These are phyloP conservation scores for Fratercula arctica DNA, from an alignment of 2,797 vertebrate genomes.

Conservation along the genomic window DNA sequence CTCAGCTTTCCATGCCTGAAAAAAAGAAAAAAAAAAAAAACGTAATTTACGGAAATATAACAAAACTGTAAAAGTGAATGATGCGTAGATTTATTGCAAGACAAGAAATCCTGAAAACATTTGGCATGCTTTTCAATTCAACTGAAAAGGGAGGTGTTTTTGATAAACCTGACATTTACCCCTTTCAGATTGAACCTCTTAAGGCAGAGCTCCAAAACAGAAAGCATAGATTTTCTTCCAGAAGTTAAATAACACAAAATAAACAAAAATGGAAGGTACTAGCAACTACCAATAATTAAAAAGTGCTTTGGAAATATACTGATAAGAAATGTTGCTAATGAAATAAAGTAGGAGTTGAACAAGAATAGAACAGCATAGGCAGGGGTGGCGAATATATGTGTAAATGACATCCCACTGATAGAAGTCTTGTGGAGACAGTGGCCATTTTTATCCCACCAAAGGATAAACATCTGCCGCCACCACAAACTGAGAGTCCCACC, in stretches of 20 bases:
- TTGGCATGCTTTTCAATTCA: neutral
- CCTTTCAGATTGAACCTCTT: neutral
- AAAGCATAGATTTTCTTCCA: neutral
- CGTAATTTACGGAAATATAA: neutral
- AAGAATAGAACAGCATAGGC: neutral
- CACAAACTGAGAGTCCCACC: neutral
- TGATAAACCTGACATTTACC: slow-evolving; percentile 5
- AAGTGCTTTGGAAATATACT: neutral
- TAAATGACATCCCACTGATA: neutral
- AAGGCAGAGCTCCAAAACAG: neutral
- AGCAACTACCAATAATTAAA: neutral
- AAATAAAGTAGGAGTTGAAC: neutral
- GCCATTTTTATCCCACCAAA: neutral
- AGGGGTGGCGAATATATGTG: neutral
- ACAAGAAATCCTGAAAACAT: neutral
- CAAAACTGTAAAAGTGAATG: neutral
- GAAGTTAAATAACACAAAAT: neutral
- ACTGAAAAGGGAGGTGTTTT: neutral
- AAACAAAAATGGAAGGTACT: neutral
- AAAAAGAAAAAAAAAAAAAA: neutral
- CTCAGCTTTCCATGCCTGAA: neutral
- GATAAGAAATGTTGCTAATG: neutral
- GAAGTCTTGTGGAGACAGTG: neutral
- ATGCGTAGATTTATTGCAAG: neutral
- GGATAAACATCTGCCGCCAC: neutral